Percentiles rank a stretch among this genome's conserved stretches.
Evolutionary conservation across 1,140 invertebrate species (phyloP).

Genomic region (Amphibalanus amphitrite): DNA sequence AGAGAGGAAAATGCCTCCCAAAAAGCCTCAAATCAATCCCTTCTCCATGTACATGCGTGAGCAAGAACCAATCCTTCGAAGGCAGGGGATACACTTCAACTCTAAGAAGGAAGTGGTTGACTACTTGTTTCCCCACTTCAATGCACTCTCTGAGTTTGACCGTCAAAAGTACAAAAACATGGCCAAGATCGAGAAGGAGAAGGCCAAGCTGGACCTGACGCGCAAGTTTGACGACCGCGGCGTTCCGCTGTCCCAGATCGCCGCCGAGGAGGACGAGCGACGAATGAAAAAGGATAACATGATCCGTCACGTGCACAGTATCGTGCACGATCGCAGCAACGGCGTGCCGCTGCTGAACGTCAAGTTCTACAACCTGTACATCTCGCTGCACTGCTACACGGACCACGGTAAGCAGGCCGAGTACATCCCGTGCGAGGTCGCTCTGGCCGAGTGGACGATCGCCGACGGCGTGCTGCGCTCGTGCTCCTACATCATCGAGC

Average conservation of each 20-base stretch:
- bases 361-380: neutral
- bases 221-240: conserved; percentile 5
- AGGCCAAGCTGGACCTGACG: neutral
- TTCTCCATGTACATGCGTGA: conserved; percentile 4
- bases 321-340: neutral
- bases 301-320: neutral
- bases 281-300: neutral
- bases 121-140: conserved; percentile 2
- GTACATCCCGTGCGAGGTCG: neutral
- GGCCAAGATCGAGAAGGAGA: neutral
- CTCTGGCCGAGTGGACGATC: neutral
- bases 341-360: neutral
- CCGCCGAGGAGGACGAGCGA: neutral
- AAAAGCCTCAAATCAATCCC: neutral
- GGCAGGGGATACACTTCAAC: neutral
- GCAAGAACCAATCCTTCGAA: neutral
- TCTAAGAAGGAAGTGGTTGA: neutral
- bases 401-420: neutral
- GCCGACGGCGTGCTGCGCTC: conserved; percentile 1
- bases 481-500: neutral
- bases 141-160: neutral
- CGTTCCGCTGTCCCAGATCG: neutral
- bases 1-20: neutral
- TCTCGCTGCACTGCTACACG: conserved; percentile 2
- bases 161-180: conserved; percentile 3